These are phyloP conservation scores for Hyperoodon ampullatus DNA, from an alignment of 2,113 vertebrate genomes.

Conservation along the genomic window DNA sequence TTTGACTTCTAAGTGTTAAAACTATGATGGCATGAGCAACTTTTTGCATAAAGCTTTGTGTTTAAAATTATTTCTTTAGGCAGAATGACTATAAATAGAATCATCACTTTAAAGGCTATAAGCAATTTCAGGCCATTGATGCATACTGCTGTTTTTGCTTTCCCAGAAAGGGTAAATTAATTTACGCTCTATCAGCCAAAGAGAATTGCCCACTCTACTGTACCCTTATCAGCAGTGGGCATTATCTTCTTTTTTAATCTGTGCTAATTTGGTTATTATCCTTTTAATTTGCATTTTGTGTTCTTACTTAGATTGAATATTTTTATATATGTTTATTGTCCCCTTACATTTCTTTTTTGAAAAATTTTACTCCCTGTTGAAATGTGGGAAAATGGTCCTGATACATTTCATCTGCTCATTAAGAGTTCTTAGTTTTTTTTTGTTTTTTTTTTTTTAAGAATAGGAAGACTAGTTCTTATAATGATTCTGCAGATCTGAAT, in stretches of 20 bases:
- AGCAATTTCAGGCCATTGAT: constrained; percentile 13
- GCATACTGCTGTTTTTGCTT: neutral
- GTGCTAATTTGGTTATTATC: constrained; percentile 18
- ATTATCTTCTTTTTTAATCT: constrained; percentile 30
- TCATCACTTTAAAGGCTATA: neutral
- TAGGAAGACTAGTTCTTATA: neutral
- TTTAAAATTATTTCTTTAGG: constrained; percentile 27
- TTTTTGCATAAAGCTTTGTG: neutral
- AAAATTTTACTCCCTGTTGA: neutral
- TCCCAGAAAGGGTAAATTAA: constrained; percentile 18
- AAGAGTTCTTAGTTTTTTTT: neutral
- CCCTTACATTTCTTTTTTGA: neutral
- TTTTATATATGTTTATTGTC: neutral
- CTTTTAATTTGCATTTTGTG: constrained; percentile 31
- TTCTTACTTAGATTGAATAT: neutral
- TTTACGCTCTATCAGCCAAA: neutral
- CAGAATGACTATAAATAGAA: constrained; percentile 25
- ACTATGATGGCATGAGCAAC: neutral
- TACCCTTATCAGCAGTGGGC: neutral
- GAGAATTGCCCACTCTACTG: neutral
- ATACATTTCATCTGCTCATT: neutral
- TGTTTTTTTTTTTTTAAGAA: neutral
- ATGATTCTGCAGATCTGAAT: neutral
- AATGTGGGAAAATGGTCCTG: neutral
- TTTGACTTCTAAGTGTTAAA: constrained; percentile 29